Base-by-base conservation (phyloP, 2,797 vertebrate species). In the Astyanax mexicanus region DNA sequence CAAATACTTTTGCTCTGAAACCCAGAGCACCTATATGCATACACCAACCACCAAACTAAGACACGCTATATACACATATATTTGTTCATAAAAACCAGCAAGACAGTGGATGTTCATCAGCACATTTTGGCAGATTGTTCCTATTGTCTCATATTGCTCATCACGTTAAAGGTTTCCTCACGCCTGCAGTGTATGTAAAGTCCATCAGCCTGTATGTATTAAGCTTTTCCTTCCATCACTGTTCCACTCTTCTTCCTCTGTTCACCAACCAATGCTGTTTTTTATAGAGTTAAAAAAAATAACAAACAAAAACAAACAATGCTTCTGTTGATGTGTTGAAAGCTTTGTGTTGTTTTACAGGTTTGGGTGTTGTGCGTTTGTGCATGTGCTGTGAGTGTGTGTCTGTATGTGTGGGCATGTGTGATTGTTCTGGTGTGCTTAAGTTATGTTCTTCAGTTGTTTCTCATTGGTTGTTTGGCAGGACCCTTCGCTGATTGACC, bases 311-410 rank as follows among this genome's bases (percentile, higher is more conserved):
- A n/a, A n/a, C n/a, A n/a, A 32, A 5, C 2, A 5, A 68, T 25
- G 11, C 15, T 55, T 55, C 21, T 55, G 32, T 23, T 85, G 23
- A 78, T 64, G 58, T 77, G 70, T 76, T 54, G 72, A 74, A 66
- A 38, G 57, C 70, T 37, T 61, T 66, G 72, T 80, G 61, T 79
- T 80, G 80, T 81, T 84, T 2, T 69, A 75, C 70, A 27, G 29
- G 65, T 37, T 32, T 66, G 72, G 71, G 81, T 81, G 10, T 54
- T 68, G 49, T 65, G 76, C 23, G 66, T 78, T 81, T 65, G 75
- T 83, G 84, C 74, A 77, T 77, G 81, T 84, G 67, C n/a, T 61
- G 55, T 76, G 74, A 10, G 69, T 66, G 17, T 68, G 57, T 81
- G 65, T 57, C 66, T 72, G 15, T 76, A 69, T 42, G 60, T 77